A percentile compares a stretch with the other conserved stretches of the same genome.
These are phyloP conservation scores for Caenorhabditis afra DNA, from an alignment of 2,888 invertebrate species.

Conservation along the genomic window DNA sequence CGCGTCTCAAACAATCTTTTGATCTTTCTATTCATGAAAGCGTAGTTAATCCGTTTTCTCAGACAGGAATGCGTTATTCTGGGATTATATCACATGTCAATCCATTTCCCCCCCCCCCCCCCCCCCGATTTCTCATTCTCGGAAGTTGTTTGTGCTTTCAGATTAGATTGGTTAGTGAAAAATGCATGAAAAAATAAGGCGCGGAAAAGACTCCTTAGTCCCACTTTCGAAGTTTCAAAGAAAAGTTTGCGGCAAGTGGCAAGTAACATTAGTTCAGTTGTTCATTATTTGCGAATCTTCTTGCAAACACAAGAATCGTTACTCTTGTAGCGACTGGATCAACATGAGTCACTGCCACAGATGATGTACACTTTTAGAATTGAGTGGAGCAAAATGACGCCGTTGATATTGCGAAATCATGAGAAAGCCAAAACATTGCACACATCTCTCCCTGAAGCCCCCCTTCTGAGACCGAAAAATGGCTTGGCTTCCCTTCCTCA, in stretches of 20 bases:
- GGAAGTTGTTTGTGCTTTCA: too few relatives aligned
- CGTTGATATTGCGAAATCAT: neutral
- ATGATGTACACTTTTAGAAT: too few relatives aligned
- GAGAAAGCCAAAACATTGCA: neutral
- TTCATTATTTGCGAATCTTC: constrained; percentile 13
- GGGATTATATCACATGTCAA: constrained; percentile 11
- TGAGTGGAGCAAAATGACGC: too few relatives aligned
- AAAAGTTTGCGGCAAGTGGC: constrained; percentile 1
- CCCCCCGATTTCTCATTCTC: too few relatives aligned
- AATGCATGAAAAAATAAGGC: too few relatives aligned
- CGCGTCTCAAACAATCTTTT: neutral
- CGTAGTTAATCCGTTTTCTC: too few relatives aligned
- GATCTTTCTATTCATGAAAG: neutral
- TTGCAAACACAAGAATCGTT: constrained; percentile 4
- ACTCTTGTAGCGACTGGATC: neutral
- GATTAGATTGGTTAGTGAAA: too few relatives aligned
- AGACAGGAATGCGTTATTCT: too few relatives aligned
- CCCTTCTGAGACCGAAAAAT: neutral
- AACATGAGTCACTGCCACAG: too few relatives aligned
- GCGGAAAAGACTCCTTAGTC: neutral
- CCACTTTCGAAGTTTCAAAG: constrained; percentile 20
- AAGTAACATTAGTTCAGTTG: constrained; percentile 22
- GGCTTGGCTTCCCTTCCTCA: neutral
- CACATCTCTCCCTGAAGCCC: neutral
- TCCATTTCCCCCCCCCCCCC: too few relatives aligned